These are phyloP conservation scores for Rostratula benghalensis DNA, from an alignment of 2,113 vertebrate genomes.

Conservation along the genomic window DNA sequence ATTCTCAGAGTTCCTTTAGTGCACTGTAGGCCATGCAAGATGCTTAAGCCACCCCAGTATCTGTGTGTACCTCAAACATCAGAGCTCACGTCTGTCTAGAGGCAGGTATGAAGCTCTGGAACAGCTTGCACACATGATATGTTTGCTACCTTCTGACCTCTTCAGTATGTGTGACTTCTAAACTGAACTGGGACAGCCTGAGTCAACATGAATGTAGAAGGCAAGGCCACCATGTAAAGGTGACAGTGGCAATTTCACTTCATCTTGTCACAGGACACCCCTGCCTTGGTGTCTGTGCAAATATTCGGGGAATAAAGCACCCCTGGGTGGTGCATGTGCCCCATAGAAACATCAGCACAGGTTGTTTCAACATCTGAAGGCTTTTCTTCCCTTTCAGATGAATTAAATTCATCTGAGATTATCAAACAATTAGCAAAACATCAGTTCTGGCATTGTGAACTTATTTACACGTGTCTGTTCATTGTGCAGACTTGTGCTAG, in stretches of 20 bases:
- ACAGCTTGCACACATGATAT: neutral
- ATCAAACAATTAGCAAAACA: neutral
- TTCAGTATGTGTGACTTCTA: fast-evolving
- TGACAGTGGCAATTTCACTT: neutral
- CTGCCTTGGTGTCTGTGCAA: neutral
- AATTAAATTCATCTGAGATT: neutral
- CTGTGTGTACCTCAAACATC: fast-evolving
- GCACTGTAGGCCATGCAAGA: neutral
- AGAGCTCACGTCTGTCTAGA: neutral
- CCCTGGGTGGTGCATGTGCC: neutral
- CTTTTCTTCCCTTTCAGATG: neutral
- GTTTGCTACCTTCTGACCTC: neutral
- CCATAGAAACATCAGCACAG: neutral
- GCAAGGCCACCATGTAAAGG: neutral
- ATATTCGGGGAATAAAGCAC: neutral
- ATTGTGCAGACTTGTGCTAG: neutral
- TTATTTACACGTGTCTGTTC: neutral
- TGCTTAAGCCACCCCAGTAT: neutral
- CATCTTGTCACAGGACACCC: neutral
- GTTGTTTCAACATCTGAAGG: fast-evolving
- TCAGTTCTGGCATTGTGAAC: neutral
- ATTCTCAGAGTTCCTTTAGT: neutral
- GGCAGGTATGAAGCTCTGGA: neutral
- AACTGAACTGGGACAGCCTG: neutral
- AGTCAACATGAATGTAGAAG: neutral